Evolutionary conservation across 2,888 invertebrate species (phyloP).

Genomic region (Stenodera caucasica): DNA sequence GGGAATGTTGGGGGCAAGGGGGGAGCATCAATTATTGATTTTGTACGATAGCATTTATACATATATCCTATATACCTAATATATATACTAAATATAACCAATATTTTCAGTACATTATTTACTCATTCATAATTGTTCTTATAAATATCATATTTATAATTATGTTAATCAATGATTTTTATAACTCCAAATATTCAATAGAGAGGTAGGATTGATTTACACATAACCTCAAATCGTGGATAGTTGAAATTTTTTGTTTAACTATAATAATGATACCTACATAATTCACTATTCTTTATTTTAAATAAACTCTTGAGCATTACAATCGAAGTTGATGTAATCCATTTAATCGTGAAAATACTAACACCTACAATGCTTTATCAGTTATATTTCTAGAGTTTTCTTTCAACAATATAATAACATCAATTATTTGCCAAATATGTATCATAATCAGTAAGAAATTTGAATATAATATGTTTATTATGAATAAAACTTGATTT

Average conservation of each 20-base stretch:
- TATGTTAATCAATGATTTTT: background rate
- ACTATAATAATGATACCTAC: too few species aligned
- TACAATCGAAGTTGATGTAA: too few species aligned
- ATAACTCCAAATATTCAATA: background rate
- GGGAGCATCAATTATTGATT: slow-evolving; percentile 54
- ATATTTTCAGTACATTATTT: slow-evolving; percentile 8
- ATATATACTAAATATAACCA: slow-evolving; percentile 14
- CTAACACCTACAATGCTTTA: background rate
- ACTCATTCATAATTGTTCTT: too few species aligned
- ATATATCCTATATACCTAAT: slow-evolving; percentile 28
- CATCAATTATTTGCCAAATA: too few species aligned
- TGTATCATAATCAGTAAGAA: too few species aligned
- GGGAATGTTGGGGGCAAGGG: slow-evolving; percentile 46
- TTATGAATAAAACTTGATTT: too few species aligned
- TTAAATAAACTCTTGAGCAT: too few species aligned
- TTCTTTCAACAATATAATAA: slow-evolving; percentile 14
- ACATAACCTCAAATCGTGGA: slow-evolving; percentile 22
- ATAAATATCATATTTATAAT: too few species aligned
- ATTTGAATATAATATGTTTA: too few species aligned
- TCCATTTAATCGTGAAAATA: too few species aligned
- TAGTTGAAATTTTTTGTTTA: background rate
- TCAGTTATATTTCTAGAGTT: slow-evolving; percentile 7
- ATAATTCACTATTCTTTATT: too few species aligned
- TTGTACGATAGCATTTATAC: slow-evolving; percentile 47
- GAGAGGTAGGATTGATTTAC: slow-evolving; percentile 18